Evolutionary conservation across 2,888 invertebrate genomes (phyloP).

Genomic region (Tipula unca): DNA sequence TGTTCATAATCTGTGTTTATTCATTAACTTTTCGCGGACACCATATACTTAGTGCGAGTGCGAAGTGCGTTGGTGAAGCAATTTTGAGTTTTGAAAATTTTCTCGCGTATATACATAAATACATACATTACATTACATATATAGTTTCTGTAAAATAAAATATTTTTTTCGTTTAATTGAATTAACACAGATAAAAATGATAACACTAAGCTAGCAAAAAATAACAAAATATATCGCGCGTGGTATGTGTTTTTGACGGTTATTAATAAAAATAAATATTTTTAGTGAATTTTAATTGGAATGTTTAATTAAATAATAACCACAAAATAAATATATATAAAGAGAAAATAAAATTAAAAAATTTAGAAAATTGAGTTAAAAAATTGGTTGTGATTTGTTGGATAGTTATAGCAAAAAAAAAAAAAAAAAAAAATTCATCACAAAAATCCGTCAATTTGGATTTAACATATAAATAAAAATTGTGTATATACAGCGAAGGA

Average conservation of each 20-base stretch:
- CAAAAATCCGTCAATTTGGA: too few relatives aligned
- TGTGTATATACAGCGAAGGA: neutral
- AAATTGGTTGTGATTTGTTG: neutral
- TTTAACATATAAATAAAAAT: neutral
- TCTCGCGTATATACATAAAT: neutral
- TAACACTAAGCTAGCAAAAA: neutral
- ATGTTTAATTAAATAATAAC: neutral
- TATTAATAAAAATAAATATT: neutral
- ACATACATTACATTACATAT: neutral
- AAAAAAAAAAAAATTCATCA: neutral
- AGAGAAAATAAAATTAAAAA: neutral
- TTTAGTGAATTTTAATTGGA: constrained; percentile 8
- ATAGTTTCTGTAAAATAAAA: neutral
- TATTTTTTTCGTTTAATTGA: neutral
- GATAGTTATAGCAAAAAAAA: neutral
- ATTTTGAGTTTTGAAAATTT: neutral
- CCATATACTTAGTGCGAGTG: too few relatives aligned
- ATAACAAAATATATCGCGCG: neutral
- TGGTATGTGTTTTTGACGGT: constrained; percentile 2
- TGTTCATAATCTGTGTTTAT: neutral
- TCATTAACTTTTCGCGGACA: neutral
- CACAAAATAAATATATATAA: neutral
- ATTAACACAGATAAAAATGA: neutral
- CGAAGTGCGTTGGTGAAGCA: neutral
- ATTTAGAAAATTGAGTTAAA: neutral